These are phyloP conservation scores for Limosa lapponica DNA, from an alignment of 2,797 vertebrate genomes.

Conservation along the genomic window DNA sequence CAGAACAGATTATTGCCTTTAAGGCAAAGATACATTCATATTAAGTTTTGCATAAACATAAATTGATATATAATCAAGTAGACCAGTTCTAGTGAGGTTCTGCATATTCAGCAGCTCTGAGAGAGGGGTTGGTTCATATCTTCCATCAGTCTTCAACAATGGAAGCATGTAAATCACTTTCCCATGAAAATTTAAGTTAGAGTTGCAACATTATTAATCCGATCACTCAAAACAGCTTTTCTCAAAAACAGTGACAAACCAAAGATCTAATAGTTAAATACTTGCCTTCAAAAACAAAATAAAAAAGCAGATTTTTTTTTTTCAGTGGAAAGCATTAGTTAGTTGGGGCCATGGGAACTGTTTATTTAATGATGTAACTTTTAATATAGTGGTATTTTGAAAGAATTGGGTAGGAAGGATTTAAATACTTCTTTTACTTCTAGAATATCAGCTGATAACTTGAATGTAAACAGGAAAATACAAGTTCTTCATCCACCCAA, in stretches of 20 bases:
- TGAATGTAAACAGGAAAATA: background rate
- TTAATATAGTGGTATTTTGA: background rate
- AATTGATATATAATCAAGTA: conserved; percentile 25
- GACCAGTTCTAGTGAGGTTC: background rate
- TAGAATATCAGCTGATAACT: background rate
- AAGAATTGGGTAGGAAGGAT: background rate
- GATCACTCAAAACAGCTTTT: conserved; percentile 6
- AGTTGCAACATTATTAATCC: background rate
- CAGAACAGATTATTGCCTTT: conserved; percentile 54
- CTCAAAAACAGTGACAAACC: background rate
- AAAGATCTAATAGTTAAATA: background rate
- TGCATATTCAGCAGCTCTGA: conserved; percentile 44
- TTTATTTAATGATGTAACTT: conserved; percentile 17
- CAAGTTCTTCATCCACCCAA: background rate
- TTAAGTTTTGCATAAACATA: conserved; percentile 48
- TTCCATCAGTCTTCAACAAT: conserved; percentile 23
- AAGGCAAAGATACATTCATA: conserved; percentile 34
- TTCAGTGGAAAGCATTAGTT: background rate
- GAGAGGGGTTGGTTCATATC: background rate
- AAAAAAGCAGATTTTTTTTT: background rate
- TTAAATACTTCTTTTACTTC: background rate
- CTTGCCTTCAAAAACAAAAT: background rate
- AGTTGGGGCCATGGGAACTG: background rate
- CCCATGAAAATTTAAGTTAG: conserved; percentile 27
- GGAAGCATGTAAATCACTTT: conserved; percentile 27